A percentile compares a stretch with the other conserved stretches of the same genome.
Evolutionary conservation across 2,113 vertebrate species (phyloP).

Genomic region (Thunnus thynnus): DNA sequence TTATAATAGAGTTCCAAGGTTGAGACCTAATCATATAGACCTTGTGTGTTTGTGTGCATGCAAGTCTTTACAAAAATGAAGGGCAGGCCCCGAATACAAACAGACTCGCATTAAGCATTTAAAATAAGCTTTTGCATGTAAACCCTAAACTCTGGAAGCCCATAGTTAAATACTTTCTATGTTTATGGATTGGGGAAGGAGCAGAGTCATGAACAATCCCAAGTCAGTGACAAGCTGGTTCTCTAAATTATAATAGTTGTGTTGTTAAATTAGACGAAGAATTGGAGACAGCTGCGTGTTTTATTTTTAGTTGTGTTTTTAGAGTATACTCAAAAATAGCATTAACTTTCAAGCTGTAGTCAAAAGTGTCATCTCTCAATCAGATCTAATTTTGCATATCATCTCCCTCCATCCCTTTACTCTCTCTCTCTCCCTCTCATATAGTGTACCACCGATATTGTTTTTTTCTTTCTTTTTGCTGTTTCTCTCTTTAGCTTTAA

Average conservation of each 20-base stretch:
- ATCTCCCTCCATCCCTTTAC: not conserved
- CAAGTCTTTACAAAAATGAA: not conserved
- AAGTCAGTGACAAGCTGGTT: slow-evolving; percentile 4
- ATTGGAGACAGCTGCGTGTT: slow-evolving; percentile 39
- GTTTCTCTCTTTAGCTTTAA: not conserved
- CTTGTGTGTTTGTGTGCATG: not conserved
- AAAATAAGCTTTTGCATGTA: slow-evolving; percentile 14
- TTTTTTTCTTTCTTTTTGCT: not conserved
- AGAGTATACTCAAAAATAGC: slow-evolving; percentile 43
- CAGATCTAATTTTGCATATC: slow-evolving; percentile 5
- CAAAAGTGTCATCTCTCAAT: slow-evolving; percentile 51
- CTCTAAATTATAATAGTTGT: slow-evolving; percentile 18
- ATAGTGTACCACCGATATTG: not conserved
- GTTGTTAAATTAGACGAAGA: slow-evolving; percentile 31
- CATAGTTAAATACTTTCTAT: slow-evolving; percentile 3
- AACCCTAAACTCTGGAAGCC: slow-evolving; percentile 11
- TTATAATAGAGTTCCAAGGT: slow-evolving; percentile 10
- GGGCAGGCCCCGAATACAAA: slow-evolving; percentile 7
- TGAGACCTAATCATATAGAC: not conserved
- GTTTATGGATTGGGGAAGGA: slow-evolving; percentile 4
- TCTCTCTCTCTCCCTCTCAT: not conserved
- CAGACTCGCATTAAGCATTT: slow-evolving; percentile 3
- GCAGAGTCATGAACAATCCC: not conserved
- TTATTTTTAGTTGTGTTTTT: slow-evolving; percentile 36
- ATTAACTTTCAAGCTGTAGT: slow-evolving; percentile 46